phyloP scores from a whole-genome alignment of 1,140 invertebrate genomes.

The Fopius arisanus region DNA sequence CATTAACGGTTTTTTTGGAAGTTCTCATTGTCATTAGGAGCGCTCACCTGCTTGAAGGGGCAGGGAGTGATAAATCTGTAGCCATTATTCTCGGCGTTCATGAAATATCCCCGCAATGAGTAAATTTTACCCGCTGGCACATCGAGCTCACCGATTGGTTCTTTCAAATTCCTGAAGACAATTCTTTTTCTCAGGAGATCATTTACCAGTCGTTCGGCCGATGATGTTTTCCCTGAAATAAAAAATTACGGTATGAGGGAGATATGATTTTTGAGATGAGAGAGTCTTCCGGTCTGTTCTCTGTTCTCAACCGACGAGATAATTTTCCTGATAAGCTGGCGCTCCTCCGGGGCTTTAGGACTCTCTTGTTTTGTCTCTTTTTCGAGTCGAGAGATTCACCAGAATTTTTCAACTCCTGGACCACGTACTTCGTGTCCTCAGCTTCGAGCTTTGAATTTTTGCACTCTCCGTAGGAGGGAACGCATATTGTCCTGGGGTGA shows the following conservation, averaged over 20 bases:
- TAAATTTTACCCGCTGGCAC: conserved; percentile 26
- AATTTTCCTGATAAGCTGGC: background rate
- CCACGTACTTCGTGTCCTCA: conserved; percentile 45
- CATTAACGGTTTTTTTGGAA: too few species aligned
- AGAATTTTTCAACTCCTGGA: conserved; percentile 47
- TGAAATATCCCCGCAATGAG: conserved; percentile 31
- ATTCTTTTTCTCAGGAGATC: conserved; percentile 19
- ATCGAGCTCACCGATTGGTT: conserved; percentile 27
- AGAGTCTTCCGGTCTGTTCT: too few species aligned
- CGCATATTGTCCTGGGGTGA: conserved; percentile 30
- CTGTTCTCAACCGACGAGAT: background rate
- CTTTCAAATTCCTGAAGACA: conserved; percentile 30
- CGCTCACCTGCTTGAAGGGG: conserved; percentile 33
- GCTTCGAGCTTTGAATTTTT: conserved; percentile 42
- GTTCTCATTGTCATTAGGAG: background rate
- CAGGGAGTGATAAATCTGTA: conserved; percentile 34
- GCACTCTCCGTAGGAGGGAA: conserved; percentile 41
- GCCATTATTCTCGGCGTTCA: conserved; percentile 28
- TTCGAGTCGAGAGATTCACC: conserved; percentile 40
- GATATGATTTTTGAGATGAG: too few species aligned
- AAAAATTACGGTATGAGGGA: background rate
- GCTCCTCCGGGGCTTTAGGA: background rate
- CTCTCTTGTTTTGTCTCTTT: conserved; percentile 38
- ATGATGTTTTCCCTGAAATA: conserved; percentile 1
- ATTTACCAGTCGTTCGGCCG: conserved; percentile 20